These are phyloP conservation scores for Acrobasis repandana DNA, from an alignment of 2,888 invertebrate genomes.

Conservation along the genomic window DNA sequence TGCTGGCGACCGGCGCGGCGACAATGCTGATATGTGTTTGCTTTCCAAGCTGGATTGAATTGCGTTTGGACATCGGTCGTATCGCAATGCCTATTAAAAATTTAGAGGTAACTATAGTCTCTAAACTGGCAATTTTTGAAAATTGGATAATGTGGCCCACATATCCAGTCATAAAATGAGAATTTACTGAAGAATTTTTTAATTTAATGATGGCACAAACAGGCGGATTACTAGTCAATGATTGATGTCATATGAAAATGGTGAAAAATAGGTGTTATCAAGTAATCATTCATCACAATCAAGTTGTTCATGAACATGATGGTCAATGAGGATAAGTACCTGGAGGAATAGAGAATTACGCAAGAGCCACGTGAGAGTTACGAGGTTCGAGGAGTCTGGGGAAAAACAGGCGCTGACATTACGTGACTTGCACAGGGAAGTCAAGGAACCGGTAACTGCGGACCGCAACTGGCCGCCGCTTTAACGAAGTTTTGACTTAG, in stretches of 20 bases:
- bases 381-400: conserved; percentile 48
- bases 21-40: conserved; percentile 46
- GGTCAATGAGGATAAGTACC: background rate
- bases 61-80: conserved; percentile 13
- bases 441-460: background rate
- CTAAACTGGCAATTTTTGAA: too few relatives aligned
- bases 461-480: conserved; percentile 53
- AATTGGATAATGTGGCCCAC: too few relatives aligned
- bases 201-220: too few relatives aligned
- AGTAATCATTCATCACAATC: too few relatives aligned
- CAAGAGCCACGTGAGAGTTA: conserved; percentile 58
- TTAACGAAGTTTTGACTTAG: conserved; percentile 59
- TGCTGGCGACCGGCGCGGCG: conserved; percentile 41
- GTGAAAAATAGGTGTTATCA: too few relatives aligned
- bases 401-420: conserved; percentile 56
- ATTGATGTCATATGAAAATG: too few relatives aligned
- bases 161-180: too few relatives aligned
- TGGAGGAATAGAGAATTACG: conserved; percentile 40
- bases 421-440: conserved; percentile 55
- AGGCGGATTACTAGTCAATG: too few relatives aligned
- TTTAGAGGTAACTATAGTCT: too few relatives aligned
- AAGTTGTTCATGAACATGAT: too few relatives aligned
- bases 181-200: too few relatives aligned
- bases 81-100: background rate
- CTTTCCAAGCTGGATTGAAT: conserved; percentile 33